These are phyloP conservation scores for Perithous albicinctus DNA, from an alignment of 2,888 invertebrate species.

Conservation along the genomic window DNA sequence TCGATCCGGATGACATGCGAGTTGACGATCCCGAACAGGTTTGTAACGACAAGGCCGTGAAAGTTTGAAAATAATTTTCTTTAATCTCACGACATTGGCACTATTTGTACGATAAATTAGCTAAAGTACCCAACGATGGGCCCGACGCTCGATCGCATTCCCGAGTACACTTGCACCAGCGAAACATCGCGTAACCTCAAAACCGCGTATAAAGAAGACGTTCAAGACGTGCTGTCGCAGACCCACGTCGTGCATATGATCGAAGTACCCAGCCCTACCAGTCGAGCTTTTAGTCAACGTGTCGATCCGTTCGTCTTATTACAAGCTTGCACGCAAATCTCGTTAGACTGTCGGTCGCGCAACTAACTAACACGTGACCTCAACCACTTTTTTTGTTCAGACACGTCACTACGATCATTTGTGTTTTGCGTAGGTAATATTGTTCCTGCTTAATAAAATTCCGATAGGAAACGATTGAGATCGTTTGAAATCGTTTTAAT, in stretches of 20 bases:
- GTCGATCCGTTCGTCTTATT: constrained; percentile 52
- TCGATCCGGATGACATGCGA: constrained; percentile 66
- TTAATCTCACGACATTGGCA: constrained; percentile 30
- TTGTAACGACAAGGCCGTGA: constrained; percentile 3
- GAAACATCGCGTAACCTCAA: constrained; percentile 48
- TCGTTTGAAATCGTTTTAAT: too few species aligned
- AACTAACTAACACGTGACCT: constrained; percentile 40
- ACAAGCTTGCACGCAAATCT: constrained; percentile 61
- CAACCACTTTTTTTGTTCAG: constrained; percentile 13
- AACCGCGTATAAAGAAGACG: constrained; percentile 40
- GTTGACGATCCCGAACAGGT: neutral
- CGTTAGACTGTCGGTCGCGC: constrained; percentile 52
- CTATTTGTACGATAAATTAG: neutral
- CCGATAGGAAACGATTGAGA: neutral
- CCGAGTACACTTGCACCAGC: constrained; percentile 5
- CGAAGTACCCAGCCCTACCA: constrained; percentile 27
- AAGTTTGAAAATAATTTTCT: neutral
- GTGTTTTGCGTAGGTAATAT: neutral
- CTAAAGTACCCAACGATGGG: neutral
- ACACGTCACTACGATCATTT: neutral
- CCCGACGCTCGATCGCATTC: neutral
- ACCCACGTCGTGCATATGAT: constrained; percentile 27
- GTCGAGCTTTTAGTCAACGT: constrained; percentile 45
- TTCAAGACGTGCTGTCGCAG: constrained; percentile 17
- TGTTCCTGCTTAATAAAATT: neutral